Evolutionary conservation across 1,140 invertebrate genomes (phyloP).

Genomic region (Trichoplusia ni): DNA sequence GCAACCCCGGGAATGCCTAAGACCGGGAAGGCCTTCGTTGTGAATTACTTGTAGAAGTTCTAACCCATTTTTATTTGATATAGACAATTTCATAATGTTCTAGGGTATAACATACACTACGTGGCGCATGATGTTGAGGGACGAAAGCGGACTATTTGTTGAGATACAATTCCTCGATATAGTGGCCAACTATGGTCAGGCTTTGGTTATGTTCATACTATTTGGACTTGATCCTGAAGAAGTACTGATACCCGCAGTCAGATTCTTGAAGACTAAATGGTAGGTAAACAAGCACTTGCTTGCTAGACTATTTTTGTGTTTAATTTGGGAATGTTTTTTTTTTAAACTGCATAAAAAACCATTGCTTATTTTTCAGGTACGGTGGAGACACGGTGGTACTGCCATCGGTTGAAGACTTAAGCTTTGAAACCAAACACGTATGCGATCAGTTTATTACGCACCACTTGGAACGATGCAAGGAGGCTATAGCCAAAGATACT

Average conservation of each 20-base stretch:
- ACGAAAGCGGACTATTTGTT: conserved; percentile 93
- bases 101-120: conserved; percentile 92
- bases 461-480: conserved; percentile 90
- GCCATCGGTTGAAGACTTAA: conserved; percentile 88
- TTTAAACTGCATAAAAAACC: background rate
- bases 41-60: too few species aligned
- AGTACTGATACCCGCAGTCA: conserved; percentile 85
- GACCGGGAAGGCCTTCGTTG: too few species aligned
- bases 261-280: conserved; percentile 84
- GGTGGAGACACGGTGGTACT: conserved; percentile 87
- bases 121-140: conserved; percentile 93
- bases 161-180: conserved; percentile 95
- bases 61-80: too few species aligned
- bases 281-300: too few species aligned
- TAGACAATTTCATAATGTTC: background rate
- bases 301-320: too few species aligned
- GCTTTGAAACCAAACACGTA: conserved; percentile 89
- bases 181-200: conserved; percentile 94
- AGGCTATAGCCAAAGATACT: conserved; percentile 89
- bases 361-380: conserved; percentile 74
- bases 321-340: too few species aligned
- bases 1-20: too few species aligned
- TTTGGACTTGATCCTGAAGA: conserved; percentile 92
- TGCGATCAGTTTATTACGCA: conserved; percentile 95
- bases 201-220: conserved; percentile 90